These are phyloP conservation scores for Dreissena polymorpha DNA, from an alignment of 1,140 invertebrate species.

Conservation along the genomic window DNA sequence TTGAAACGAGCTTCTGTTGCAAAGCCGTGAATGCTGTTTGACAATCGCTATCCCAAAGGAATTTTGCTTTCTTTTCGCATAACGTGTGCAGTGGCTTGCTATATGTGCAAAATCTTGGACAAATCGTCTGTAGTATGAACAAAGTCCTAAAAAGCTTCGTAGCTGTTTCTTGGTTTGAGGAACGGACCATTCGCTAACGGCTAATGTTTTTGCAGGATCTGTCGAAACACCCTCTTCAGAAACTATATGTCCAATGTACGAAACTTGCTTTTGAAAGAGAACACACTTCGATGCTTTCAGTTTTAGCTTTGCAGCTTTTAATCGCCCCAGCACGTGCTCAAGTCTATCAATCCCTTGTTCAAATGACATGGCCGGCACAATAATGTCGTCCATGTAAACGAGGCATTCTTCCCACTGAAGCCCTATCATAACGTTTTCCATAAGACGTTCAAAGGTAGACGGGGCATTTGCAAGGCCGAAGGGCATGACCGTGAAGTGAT, in stretches of 20 bases:
- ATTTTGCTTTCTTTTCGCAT: conserved; percentile 16
- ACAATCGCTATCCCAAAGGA: conserved; percentile 23
- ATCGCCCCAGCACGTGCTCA: conserved; percentile 57
- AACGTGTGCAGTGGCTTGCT: conserved; percentile 51
- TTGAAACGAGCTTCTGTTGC: background rate
- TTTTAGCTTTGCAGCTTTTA: conserved; percentile 63
- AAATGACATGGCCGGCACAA: conserved; percentile 41
- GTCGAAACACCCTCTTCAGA: conserved; percentile 58
- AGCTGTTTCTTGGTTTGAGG: conserved; percentile 66
- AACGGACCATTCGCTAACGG: conserved; percentile 65
- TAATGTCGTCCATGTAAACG: conserved; percentile 59
- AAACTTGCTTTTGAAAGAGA: conserved; percentile 51
- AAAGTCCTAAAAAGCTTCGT: conserved; percentile 62
- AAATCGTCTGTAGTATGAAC: conserved; percentile 69
- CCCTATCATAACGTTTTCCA: conserved; percentile 43
- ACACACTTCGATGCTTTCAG: conserved; percentile 62
- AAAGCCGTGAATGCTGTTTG: conserved; percentile 1
- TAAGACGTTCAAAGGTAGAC: conserved; percentile 56
- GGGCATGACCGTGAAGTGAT: conserved; percentile 37
- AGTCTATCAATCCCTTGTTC: conserved; percentile 9
- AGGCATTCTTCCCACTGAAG: conserved; percentile 42
- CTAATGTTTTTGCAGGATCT: conserved; percentile 67
- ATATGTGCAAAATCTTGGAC: conserved; percentile 62
- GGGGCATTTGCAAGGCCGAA: conserved; percentile 55
- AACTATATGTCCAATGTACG: conserved; percentile 67